Base-by-base conservation (phyloP, 2,113 vertebrate species). In the Xiphophorus maculatus region DNA sequence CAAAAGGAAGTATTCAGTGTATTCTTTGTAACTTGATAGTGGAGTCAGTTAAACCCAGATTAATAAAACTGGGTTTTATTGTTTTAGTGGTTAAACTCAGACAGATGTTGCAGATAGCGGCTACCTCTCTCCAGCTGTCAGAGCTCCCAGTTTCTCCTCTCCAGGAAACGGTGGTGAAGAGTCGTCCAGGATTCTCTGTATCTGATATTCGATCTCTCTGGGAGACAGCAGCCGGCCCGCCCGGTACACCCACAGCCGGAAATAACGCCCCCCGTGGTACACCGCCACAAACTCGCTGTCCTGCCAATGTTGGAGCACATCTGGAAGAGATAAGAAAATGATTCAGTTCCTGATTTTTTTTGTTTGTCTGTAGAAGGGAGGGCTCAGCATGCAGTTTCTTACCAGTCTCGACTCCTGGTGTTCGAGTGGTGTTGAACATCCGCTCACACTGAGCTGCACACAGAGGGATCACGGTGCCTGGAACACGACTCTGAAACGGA, bases 281-380 rank as follows among this genome's bases (percentile, higher is more conserved):
- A 97, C 95, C 0, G 94, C 95, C 30, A 97, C 92, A 25, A 96
- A 96, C 69, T 94, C 93, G 63, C 96, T 97, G 90, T 97, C 96
- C 37, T 85, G 85, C 71, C 93, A 93, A 82, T 97, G 96, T 81
- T 92, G 93, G 61, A 97, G 90, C 3, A 90, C 85, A 84, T 97
- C 96, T 97, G 72, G 19, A 22, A 12, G 63, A 44, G 4, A 69
- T n/a, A 44, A 22, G 0, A 64, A 27, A 37, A 27, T 2, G 1
- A 58, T 8, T 54, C 22, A 58, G 0, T 19, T 19, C 7, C 6
- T 58, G 25, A 10, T 17, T 19, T 54, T 19, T 65, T 62, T 15
- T 32, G 0, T 2, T 13, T 62, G 60, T 28, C n/a, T 29, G n/a
- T 28, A 27, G n/a, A 14, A 5, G 27, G 60, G n/a, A 63, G 4